phyloP scores from a whole-genome alignment of 2,797 vertebrate genomes.

The Lithobates pipiens region DNA sequence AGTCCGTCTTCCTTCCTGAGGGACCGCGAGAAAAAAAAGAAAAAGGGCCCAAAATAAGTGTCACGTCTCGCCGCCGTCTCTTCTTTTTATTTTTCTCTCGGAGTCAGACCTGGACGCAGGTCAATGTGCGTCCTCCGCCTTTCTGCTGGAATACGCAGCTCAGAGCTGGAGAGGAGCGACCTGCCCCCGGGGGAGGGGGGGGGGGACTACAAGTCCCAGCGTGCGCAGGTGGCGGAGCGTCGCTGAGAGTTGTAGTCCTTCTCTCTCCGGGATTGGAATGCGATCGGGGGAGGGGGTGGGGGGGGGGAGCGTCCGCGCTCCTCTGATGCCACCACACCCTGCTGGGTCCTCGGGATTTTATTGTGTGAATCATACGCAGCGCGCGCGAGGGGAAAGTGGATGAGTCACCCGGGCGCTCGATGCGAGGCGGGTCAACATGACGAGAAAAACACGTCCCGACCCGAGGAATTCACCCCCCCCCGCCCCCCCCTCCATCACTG shows the following conservation, averaged over 20 bases:
- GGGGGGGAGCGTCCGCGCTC: slow-evolving; percentile 12
- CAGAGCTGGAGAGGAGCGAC: background rate
- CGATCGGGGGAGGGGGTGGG: background rate
- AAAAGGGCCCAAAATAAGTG: slow-evolving; percentile 66
- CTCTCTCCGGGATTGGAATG: background rate
- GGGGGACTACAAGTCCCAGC: background rate
- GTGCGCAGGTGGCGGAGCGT: background rate
- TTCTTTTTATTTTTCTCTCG: slow-evolving; percentile 53
- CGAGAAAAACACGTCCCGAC: too few relatives aligned
- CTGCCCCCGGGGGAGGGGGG: too few relatives aligned
- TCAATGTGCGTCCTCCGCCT: slow-evolving; percentile 64
- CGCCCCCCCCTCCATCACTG: too few relatives aligned
- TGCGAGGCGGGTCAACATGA: slow-evolving; percentile 26
- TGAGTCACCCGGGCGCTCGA: slow-evolving; percentile 46
- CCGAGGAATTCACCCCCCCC: too few relatives aligned
- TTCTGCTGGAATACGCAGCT: slow-evolving; percentile 21
- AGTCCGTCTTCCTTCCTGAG: slow-evolving; percentile 69
- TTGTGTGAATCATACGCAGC: slow-evolving; percentile 50
- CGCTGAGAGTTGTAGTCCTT: background rate
- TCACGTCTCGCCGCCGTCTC: slow-evolving; percentile 63
- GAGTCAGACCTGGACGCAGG: slow-evolving; percentile 67
- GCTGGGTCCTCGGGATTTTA: slow-evolving; percentile 36
- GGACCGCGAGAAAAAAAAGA: slow-evolving; percentile 65
- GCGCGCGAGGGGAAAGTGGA: slow-evolving; percentile 36
- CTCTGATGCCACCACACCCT: slow-evolving; percentile 44